Conservation (phyloP, 2,113 vertebrate species). For the Gracilinanus agilis region DNA sequence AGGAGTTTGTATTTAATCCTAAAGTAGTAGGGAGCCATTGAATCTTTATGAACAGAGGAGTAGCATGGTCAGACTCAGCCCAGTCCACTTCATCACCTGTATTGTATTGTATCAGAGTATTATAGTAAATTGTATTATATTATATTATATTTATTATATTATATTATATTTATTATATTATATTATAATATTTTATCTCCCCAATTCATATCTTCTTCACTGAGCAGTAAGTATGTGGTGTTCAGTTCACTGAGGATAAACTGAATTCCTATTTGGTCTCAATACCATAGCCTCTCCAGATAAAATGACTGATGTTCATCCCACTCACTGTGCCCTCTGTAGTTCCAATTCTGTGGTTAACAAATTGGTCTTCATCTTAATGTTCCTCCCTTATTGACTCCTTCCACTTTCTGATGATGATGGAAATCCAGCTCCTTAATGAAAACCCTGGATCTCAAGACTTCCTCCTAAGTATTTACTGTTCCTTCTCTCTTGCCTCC, state of each 20-base stretch:
- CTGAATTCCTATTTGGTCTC: neutral
- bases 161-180: too few species aligned
- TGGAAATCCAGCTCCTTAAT: neutral
- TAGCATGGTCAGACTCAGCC: neutral
- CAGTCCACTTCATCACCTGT: neutral
- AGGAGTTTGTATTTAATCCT: too few species aligned
- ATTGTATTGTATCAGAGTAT: too few species aligned
- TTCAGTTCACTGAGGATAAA: neutral
- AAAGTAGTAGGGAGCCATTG: neutral
- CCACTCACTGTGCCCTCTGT: neutral
- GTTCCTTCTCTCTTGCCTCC: neutral
- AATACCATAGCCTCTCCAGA: neutral
- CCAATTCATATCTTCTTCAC: neutral
- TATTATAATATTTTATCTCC: too few species aligned
- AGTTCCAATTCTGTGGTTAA: neutral
- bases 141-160: too few species aligned
- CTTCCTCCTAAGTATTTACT: neutral
- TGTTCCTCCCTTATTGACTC: neutral
- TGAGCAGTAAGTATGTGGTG: neutral
- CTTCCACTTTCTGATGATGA: neutral
- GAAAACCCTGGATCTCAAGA: neutral
- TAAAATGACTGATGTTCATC: neutral
- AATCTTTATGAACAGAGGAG: neutral
- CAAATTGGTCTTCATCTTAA: neutral
- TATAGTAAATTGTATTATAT: too few species aligned